Conservation (phyloP, 2,888 invertebrate genomes). For the Chromoteleia sp. region DNA sequence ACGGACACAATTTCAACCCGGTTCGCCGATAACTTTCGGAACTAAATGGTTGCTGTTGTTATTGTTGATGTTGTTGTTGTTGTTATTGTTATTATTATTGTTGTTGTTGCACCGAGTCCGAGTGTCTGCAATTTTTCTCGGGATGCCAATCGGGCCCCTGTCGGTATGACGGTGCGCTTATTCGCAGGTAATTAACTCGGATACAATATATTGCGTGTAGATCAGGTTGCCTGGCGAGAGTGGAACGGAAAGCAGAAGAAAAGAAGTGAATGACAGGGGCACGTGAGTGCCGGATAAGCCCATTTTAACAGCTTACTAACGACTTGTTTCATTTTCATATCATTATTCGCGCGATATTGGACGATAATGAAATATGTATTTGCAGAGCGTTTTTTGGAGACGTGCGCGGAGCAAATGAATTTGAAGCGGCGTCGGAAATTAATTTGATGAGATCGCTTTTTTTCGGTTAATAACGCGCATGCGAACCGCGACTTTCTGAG, state of each 20-base stretch:
- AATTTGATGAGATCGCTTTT: constrained; percentile 40
- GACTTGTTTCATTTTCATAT: constrained; percentile 57
- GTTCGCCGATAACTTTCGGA: constrained; percentile 73
- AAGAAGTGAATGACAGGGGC: constrained; percentile 57
- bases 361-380: constrained; percentile 60
- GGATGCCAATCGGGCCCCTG: constrained; percentile 57
- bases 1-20: constrained; percentile 83
- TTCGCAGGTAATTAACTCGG: constrained; percentile 83
- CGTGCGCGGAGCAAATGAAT: constrained; percentile 44
- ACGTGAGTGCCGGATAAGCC: constrained; percentile 59
- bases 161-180: constrained; percentile 83
- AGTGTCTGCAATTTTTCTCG: constrained; percentile 69
- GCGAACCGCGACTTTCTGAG: constrained; percentile 3
- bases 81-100: too few relatives aligned
- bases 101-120: constrained; percentile 77
- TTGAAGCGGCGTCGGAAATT: constrained; percentile 33
- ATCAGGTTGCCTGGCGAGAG: constrained; percentile 46
- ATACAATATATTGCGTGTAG: constrained; percentile 80
- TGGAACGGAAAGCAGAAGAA: constrained; percentile 50
- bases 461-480: background rate
- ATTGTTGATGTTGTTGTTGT: too few relatives aligned
- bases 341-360: constrained; percentile 52
- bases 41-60: constrained; percentile 82
- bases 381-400: constrained; percentile 32
- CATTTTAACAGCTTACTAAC: constrained; percentile 64